Percentiles rank a stretch among this genome's conserved stretches.
Evolutionary conservation across 2,888 invertebrate genomes (phyloP).

Genomic region (Apamea anceps): DNA sequence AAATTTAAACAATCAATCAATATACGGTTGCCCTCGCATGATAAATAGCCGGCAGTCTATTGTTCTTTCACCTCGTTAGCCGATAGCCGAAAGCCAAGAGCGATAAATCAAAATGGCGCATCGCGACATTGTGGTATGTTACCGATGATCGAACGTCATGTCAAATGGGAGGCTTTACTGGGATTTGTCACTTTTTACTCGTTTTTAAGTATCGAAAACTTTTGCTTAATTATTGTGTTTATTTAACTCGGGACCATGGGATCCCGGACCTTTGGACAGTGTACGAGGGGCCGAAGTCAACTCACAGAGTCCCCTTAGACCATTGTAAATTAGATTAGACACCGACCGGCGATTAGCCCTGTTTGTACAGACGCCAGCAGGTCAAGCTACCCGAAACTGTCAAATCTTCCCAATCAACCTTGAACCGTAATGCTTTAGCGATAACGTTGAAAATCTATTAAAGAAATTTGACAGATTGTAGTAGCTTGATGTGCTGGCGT

Average conservation of each 20-base stretch:
- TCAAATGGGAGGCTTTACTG: constrained; percentile 14
- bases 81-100: constrained; percentile 36
- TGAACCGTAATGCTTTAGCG: no score
- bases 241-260: not conserved
- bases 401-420: no score
- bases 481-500: no score
- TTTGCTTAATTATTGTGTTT: not conserved
- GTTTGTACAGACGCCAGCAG: no score
- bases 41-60: constrained; percentile 42
- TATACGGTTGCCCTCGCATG: constrained; percentile 1
- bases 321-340: no score
- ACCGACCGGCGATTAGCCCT: no score
- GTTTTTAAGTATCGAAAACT: not conserved
- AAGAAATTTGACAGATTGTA: no score
- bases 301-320: no score
- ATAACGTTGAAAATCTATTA: no score
- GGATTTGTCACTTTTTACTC: constrained; percentile 18
- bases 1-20: constrained; percentile 1
- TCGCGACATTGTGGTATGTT: constrained; percentile 13
- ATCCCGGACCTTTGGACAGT: no score
- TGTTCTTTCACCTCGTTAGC: constrained; percentile 16
- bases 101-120: constrained; percentile 56
- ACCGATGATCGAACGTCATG: constrained; percentile 18
- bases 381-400: no score
- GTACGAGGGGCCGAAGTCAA: no score